Evolutionary conservation across 2,113 vertebrate genomes (phyloP).

Genomic region (Centropristis striata): DNA sequence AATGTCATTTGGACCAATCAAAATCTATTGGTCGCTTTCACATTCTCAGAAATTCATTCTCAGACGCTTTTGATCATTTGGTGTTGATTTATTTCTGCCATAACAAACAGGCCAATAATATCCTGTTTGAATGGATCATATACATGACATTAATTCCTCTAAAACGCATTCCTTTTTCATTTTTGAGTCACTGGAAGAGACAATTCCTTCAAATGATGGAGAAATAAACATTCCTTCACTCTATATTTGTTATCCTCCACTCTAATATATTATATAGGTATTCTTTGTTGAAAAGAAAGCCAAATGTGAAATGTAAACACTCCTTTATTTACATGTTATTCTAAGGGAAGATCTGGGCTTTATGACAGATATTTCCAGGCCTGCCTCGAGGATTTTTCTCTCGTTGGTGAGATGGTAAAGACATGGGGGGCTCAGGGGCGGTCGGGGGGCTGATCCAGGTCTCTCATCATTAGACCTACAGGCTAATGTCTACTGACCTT

Average conservation of each 20-base stretch:
- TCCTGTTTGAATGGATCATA: not conserved
- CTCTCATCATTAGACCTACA: conserved; percentile 63
- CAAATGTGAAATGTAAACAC: not conserved
- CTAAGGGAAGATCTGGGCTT: not conserved
- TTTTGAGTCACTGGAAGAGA: not conserved
- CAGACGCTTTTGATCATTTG: not conserved
- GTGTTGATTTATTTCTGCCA: not conserved
- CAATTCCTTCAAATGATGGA: not conserved
- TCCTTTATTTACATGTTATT: not conserved
- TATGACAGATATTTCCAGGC: conserved; percentile 11
- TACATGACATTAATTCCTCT: not conserved
- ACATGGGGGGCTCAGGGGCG: conserved; percentile 42
- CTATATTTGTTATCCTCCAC: not conserved
- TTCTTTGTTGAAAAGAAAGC: not conserved
- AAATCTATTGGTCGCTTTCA: conserved; percentile 18
- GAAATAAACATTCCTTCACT: not conserved
- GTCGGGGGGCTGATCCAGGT: conserved; percentile 33
- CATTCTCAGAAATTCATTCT: not conserved
- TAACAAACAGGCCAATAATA: not conserved
- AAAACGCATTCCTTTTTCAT: not conserved
- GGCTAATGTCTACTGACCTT: conserved; percentile 85
- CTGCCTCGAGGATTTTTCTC: conserved; percentile 41
- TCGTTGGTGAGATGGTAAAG: conserved; percentile 52
- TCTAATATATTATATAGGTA: not conserved
- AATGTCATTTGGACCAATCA: conserved; percentile 31